These are phyloP conservation scores for Oasisia sp. DNA, from an alignment of 2,888 invertebrate species.

Conservation along the genomic window DNA sequence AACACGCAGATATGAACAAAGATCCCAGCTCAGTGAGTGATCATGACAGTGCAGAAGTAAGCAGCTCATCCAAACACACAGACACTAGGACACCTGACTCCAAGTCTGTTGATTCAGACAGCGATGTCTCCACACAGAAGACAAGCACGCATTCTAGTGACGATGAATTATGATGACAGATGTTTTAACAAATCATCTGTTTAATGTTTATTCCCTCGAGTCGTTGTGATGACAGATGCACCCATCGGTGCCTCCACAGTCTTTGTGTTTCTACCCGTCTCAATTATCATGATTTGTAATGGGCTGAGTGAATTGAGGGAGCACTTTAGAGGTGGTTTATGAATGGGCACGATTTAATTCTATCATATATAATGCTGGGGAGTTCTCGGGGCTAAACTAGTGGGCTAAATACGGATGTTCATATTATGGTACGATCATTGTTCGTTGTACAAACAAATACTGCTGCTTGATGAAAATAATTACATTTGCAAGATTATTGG, in stretches of 20 bases:
- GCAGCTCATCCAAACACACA: neutral
- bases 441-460: neutral
- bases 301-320: too few relatives aligned
- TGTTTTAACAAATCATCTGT: neutral
- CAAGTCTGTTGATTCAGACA: neutral
- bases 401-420: neutral
- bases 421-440: neutral
- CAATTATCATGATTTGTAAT: too few relatives aligned
- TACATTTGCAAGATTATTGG: neutral
- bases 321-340: too few relatives aligned
- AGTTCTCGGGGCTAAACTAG: neutral
- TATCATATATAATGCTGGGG: neutral
- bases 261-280: too few relatives aligned
- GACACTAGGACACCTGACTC: neutral
- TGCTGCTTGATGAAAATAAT: neutral
- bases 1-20: neutral
- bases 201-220: neutral
- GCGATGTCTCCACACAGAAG: neutral
- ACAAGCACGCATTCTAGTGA: neutral
- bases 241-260: too few relatives aligned
- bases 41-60: neutral
- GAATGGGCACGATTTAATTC: neutral
- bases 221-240: neutral
- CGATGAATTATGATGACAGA: neutral
- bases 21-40: neutral